These are phyloP conservation scores for Chymomyza costata DNA, from an alignment of 1,140 invertebrate genomes.

Conservation along the genomic window DNA sequence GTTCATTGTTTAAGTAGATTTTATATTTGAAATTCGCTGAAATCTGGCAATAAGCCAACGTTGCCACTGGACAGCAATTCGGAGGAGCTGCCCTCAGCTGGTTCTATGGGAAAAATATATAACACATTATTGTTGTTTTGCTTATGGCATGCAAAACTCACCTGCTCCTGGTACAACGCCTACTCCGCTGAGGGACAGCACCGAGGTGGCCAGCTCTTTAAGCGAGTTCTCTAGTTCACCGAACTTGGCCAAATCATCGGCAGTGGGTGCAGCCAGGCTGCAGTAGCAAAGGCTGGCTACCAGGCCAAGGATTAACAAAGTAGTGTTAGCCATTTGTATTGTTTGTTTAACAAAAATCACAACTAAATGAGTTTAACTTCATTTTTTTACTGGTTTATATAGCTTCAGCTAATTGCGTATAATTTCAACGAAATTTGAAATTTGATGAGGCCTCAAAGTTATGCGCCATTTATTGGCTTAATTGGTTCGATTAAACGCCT, in stretches of 20 bases:
- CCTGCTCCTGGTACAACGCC: neutral
- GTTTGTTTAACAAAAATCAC: no score
- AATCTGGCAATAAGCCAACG: slow-evolving; percentile 8
- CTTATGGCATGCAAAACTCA: no score
- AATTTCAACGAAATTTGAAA: no score
- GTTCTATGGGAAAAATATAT: neutral
- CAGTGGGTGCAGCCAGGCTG: slow-evolving; percentile 27
- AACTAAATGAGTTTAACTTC: no score
- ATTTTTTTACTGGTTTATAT: no score
- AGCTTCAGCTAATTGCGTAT: no score
- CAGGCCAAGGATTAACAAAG: no score
- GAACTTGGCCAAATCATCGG: slow-evolving; percentile 34
- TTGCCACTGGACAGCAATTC: slow-evolving; percentile 8
- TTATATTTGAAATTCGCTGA: slow-evolving; percentile 17
- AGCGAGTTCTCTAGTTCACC: slow-evolving; percentile 41
- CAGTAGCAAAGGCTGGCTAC: no score
- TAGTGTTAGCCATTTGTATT: no score
- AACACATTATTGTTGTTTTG: no score
- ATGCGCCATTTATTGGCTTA: slow-evolving; percentile 32
- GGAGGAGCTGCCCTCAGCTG: slow-evolving; percentile 1
- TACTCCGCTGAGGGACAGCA: slow-evolving; percentile 37
- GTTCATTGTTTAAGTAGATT: no score
- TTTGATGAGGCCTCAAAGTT: no score
- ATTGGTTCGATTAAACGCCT: slow-evolving; percentile 11
- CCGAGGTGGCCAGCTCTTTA: slow-evolving; percentile 47